phyloP scores from a whole-genome alignment of 1,140 invertebrate genomes.

The Aphelenchoides besseyi region DNA sequence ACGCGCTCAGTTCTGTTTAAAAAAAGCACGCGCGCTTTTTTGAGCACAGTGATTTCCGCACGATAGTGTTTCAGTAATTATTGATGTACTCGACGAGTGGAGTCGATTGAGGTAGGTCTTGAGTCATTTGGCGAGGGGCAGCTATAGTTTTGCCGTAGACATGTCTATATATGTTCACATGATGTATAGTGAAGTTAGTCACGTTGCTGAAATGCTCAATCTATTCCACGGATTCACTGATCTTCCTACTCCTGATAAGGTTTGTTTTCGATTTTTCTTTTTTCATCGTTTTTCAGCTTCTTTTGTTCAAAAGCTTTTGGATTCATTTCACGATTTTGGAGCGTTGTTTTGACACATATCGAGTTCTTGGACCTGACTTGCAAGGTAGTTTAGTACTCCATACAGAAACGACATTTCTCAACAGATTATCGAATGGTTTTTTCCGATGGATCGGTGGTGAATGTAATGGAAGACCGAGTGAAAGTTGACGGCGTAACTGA shows the following conservation, averaged over 20 bases:
- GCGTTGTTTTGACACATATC: conserved; percentile 13
- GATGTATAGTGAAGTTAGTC: conserved; percentile 7
- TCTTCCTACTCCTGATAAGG: not conserved
- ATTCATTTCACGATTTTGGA: conserved; percentile 18
- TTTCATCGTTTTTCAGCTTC: not conserved
- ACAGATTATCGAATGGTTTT: conserved; percentile 12
- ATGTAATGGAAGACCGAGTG: conserved; percentile 10
- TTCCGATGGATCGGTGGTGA: conserved; percentile 4
- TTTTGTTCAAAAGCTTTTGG: conserved; percentile 7
- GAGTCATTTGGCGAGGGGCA: too few relatives aligned
- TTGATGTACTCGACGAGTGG: too few relatives aligned
- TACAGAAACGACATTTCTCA: too few relatives aligned
- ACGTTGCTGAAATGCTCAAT: conserved; percentile 14
- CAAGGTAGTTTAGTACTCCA: too few relatives aligned
- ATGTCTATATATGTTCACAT: not conserved
- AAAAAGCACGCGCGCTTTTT: too few relatives aligned
- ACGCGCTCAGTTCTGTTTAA: too few relatives aligned
- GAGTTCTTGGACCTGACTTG: conserved; percentile 1
- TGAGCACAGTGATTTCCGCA: too few relatives aligned
- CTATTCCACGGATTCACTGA: conserved; percentile 10
- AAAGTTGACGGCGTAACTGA: not conserved
- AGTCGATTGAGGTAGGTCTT: too few relatives aligned
- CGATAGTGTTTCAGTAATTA: too few relatives aligned
- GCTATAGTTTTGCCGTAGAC: too few relatives aligned
- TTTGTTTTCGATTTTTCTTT: not conserved